These are phyloP conservation scores for Protodeltote pygarga DNA, from an alignment of 2,888 invertebrate genomes.

Conservation along the genomic window DNA sequence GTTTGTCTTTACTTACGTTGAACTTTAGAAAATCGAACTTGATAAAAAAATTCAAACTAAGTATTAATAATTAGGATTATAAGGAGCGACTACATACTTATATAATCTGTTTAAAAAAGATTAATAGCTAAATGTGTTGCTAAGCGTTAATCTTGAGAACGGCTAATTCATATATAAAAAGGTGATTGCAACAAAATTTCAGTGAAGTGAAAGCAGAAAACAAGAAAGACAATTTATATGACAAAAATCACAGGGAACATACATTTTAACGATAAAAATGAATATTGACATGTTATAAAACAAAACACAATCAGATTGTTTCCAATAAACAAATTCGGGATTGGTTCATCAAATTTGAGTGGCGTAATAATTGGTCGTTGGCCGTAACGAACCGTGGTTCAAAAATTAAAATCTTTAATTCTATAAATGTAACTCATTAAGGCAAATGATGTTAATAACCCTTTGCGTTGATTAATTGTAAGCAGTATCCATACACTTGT, in stretches of 20 bases:
- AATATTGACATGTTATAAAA: neutral
- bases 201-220: no score
- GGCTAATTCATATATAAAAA: no score
- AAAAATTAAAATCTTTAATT: conserved; percentile 32
- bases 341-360: conserved; percentile 17
- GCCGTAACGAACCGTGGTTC: conserved; percentile 1
- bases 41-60: no score
- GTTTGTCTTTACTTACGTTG: no score
- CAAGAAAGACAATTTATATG: no score
- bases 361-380: conserved; percentile 21
- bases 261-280: neutral
- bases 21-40: no score
- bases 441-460: conserved; percentile 22
- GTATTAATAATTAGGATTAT: no score
- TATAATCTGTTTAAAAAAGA: no score
- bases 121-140: no score
- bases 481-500: conserved; percentile 1
- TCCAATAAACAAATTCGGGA: conserved; percentile 8
- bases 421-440: conserved; percentile 16
- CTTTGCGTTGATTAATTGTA: conserved; percentile 16
- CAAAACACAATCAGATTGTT: conserved; percentile 12
- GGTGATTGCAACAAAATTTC: no score
- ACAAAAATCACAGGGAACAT: neutral
- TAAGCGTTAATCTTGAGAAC: no score
- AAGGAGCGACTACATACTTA: no score